These are phyloP conservation scores for Malurus elegans DNA, from an alignment of 2,113 vertebrate species.

Conservation along the genomic window DNA sequence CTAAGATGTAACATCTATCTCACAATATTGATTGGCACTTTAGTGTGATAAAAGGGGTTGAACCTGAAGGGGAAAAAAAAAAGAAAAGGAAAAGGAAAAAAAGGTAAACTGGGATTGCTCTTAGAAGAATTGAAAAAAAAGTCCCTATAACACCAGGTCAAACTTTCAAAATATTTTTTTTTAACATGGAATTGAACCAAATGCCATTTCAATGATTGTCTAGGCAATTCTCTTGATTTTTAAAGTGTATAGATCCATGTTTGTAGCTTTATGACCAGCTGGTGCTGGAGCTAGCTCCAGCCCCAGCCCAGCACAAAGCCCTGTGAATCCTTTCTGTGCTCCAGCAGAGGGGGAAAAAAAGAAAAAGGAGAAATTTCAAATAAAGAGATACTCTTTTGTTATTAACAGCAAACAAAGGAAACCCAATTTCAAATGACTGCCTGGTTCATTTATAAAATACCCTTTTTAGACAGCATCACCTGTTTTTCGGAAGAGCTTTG, in stretches of 20 bases:
- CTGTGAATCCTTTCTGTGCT: background rate
- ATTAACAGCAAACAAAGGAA: conserved; percentile 42
- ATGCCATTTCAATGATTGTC: conserved; percentile 27
- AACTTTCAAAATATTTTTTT: conserved; percentile 31
- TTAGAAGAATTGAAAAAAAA: conserved; percentile 63
- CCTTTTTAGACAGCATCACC: conserved; percentile 27
- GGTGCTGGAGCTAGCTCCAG: background rate
- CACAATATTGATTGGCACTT: conserved; percentile 80
- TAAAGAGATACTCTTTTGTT: background rate
- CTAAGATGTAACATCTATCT: conserved; percentile 81
- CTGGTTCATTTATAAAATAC: background rate
- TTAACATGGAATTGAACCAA: conserved; percentile 31
- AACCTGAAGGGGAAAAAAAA: conserved; percentile 72
- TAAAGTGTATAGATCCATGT: background rate
- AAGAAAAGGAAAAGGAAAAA: background rate
- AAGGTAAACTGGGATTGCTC: conserved; percentile 67
- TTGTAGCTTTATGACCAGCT: background rate
- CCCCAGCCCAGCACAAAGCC: background rate
- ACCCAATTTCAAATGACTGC: background rate
- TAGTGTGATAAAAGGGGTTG: conserved; percentile 81
- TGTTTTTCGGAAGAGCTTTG: background rate
- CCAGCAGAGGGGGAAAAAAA: background rate
- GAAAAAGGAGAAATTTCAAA: background rate
- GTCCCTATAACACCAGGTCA: conserved; percentile 44
- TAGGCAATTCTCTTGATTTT: conserved; percentile 30